phyloP scores from a whole-genome alignment of 1,140 invertebrate genomes.

The Lasaia peninsularis region DNA sequence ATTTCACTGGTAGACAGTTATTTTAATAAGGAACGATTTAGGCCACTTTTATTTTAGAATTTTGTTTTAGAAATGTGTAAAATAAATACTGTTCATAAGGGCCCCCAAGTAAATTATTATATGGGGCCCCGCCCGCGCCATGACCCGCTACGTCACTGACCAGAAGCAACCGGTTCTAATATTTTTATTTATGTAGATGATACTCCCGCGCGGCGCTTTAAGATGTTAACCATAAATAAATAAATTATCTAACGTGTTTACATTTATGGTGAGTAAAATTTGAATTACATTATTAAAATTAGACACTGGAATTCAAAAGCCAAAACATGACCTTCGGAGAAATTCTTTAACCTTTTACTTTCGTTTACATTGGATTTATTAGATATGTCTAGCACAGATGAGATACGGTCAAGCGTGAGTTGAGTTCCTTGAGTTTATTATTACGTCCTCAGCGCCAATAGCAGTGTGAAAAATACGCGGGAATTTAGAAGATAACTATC shows the following conservation, averaged over 20 bases:
- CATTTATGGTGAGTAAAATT: slow-evolving; percentile 18
- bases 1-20: no score
- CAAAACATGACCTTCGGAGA: slow-evolving; percentile 20
- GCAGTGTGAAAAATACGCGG: no score
- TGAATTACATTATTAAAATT: background rate
- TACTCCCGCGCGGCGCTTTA: background rate
- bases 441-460: no score
- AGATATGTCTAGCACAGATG: background rate
- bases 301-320: background rate
- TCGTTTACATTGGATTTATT: slow-evolving; percentile 9
- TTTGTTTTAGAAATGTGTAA: no score
- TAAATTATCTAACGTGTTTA: slow-evolving; percentile 22
- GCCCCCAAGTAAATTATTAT: no score
- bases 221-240: background rate
- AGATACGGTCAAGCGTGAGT: no score
- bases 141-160: background rate
- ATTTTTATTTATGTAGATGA: background rate
- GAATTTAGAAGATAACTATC: no score
- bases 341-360: slow-evolving; percentile 24
- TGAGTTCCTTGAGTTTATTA: no score
- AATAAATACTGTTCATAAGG: no score
- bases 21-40: no score
- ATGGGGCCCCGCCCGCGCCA: no score
- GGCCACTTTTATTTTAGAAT: no score
- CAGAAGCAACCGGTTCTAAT: background rate